Evolutionary conservation across 2,113 vertebrate species (phyloP), one percentile per base, ranked within the genome.

Genomic region (Irena cyanogastra): DNA sequence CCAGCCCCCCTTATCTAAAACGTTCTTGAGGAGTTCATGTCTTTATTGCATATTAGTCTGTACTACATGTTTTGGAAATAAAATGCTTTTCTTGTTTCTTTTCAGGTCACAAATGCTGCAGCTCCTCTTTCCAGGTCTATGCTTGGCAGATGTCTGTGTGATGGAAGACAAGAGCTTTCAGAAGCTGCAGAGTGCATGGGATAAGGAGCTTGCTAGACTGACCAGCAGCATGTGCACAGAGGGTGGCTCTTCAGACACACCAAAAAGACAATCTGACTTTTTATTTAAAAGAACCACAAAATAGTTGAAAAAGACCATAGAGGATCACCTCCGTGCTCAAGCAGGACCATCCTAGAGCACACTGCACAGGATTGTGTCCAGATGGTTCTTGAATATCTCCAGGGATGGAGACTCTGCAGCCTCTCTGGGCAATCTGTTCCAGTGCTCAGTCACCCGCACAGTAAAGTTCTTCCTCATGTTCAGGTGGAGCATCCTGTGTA

Each of bases 21-120:
- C 7, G 3, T 0, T 0, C n/a, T 33, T 57, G 20, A 22, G 16
- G 12, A 63, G 16, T 60, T 87, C 1, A 1, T 60, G 31, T 2
- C 72, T 69, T 71, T 23, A 20, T 31, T 71, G 13, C 4, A 10
- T 68, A 14, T 47, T 64, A n/a, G 2, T n/a, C 60, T 71, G 26
- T 59, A 35, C 7, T 86, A 52, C 10, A 13, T 42, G 17, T 56
- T 71, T 41, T 23, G 26, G 22, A 87, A 20, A 39, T 72, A 59
- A 84, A 94, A 59, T 16, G 1, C 3, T 65, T 76, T 56, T 39
- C 11, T 35, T 47, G 3, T 57, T 50, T 44, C 12, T 87, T 94
- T 93, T 68, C 18, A 42, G 18, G 10, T 44, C 2, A 1, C 27
- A 68, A 61, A 69, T 22, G 11, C 6, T 39, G 23, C 16, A 72